Evolutionary conservation across 2,113 vertebrate species (phyloP).

Genomic region (Bufo bufo): DNA sequence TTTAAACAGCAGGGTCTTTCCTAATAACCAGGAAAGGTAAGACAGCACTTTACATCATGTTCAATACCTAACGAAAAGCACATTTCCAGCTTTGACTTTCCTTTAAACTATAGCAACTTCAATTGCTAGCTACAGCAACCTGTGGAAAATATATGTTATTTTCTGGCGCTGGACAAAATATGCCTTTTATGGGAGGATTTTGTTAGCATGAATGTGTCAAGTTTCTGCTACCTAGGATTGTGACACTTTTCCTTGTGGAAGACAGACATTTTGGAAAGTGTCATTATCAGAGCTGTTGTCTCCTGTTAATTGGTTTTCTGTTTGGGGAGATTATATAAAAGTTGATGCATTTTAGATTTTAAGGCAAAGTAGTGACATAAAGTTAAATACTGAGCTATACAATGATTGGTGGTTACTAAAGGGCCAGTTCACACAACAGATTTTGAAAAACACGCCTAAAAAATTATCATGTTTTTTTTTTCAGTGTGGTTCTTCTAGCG

Average conservation of each 20-base stretch:
- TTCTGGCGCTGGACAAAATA: constrained; percentile 19
- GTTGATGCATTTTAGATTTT: background rate
- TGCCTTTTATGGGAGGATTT: constrained; percentile 14
- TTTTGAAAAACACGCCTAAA: too few species aligned
- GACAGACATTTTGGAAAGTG: background rate
- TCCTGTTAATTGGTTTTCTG: constrained; percentile 20
- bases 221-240: constrained; percentile 4
- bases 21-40: constrained; percentile 5
- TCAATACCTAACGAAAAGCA: background rate
- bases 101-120: background rate
- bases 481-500: too few species aligned
- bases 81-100: background rate
- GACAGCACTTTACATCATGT: background rate
- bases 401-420: background rate
- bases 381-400: background rate
- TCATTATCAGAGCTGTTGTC: background rate
- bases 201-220: constrained; percentile 27
- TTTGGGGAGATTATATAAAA: background rate
- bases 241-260: background rate
- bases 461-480: too few species aligned
- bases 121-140: constrained; percentile 8
- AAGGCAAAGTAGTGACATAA: background rate
- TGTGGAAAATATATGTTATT: constrained; percentile 21
- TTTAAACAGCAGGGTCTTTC: background rate
- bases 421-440: too few species aligned